phyloP scores from a whole-genome alignment of 2,888 invertebrate genomes.

The Frankliniella fusca region DNA sequence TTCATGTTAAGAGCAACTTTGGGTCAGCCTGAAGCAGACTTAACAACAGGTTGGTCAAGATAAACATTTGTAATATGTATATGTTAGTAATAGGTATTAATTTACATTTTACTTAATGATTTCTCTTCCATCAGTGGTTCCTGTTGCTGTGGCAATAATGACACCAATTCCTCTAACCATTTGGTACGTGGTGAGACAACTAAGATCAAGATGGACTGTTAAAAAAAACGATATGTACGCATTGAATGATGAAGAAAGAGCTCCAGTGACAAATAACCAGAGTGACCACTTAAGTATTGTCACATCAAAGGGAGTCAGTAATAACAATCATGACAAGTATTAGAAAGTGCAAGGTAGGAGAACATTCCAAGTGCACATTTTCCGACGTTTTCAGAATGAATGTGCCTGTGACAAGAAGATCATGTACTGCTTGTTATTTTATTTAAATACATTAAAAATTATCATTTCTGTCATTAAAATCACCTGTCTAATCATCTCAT shows the following conservation, averaged over 20 bases:
- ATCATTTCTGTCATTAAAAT: too few species aligned
- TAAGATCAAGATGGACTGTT: neutral
- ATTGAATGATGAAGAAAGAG: constrained; percentile 11
- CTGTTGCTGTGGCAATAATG: constrained; percentile 88
- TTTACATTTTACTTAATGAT: constrained; percentile 24
- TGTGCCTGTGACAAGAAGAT: too few species aligned
- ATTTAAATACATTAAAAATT: too few species aligned
- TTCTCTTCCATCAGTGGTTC: constrained; percentile 60
- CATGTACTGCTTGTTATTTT: too few species aligned
- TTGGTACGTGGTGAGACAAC: constrained; percentile 6
- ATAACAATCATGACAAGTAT: constrained; percentile 12
- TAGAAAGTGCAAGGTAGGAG: neutral
- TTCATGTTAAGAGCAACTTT: constrained; percentile 78
- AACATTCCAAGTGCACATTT: neutral
- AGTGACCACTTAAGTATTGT: neutral
- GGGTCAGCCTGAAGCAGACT: constrained; percentile 78
- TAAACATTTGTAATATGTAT: constrained; percentile 26
- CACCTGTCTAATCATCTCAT: too few species aligned
- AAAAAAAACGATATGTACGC: neutral
- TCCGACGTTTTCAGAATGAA: too few species aligned
- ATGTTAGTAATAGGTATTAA: constrained; percentile 22
- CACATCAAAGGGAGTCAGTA: neutral
- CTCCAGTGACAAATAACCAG: neutral
- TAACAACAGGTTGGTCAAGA: constrained; percentile 65
- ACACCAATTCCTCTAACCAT: constrained; percentile 75